Evolutionary conservation across 2,888 invertebrate species (phyloP).

Genomic region (Gastrophysa polygoni): DNA sequence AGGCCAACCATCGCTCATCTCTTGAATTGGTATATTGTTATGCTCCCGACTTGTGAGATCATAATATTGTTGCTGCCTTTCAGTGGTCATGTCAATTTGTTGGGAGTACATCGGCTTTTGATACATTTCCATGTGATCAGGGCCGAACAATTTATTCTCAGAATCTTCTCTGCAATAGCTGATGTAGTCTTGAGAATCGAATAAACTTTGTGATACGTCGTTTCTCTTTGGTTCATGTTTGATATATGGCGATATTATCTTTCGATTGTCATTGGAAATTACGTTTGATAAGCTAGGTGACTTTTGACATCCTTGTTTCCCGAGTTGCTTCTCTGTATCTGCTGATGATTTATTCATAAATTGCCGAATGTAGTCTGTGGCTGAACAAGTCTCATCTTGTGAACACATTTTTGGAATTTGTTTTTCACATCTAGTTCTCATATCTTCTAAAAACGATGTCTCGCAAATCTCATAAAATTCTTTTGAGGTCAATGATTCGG

Average conservation of each 20-base stretch:
- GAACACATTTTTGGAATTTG: constrained; percentile 5
- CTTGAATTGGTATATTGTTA: neutral
- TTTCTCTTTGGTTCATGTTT: neutral
- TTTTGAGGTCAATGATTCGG: neutral
- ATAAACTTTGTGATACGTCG: neutral
- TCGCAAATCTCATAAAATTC: constrained; percentile 13
- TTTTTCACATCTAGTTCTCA: neutral
- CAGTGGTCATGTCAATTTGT: neutral
- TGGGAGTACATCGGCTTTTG: neutral
- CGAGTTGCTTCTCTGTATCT: constrained; percentile 4
- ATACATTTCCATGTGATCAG: neutral
- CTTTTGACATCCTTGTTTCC: neutral
- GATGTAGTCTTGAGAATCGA: neutral
- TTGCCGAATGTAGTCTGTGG: constrained; percentile 14
- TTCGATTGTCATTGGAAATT: neutral
- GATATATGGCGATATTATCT: neutral
- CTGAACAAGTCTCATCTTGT: constrained; percentile 4
- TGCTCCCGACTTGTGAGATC: neutral
- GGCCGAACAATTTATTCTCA: neutral
- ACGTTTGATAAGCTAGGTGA: neutral
- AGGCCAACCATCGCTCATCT: neutral
- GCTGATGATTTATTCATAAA: constrained; percentile 6
- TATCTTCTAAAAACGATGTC: constrained; percentile 8
- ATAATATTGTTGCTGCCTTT: neutral
- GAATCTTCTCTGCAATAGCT: neutral